Base-by-base conservation (phyloP, 2,888 invertebrate genomes). In the Griposia aprilina region DNA sequence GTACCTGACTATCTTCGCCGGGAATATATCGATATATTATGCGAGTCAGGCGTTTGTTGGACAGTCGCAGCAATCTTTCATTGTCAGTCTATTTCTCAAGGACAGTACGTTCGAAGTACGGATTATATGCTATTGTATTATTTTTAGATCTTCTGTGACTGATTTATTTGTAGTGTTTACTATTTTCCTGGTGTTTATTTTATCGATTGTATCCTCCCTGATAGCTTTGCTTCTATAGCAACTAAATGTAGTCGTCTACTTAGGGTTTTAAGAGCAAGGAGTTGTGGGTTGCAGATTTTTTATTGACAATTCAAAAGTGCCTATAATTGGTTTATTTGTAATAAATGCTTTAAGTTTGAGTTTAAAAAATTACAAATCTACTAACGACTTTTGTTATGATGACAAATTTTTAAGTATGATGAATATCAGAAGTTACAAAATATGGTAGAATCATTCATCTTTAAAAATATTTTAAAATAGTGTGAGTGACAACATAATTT, bases 71-170 rank as follows among this genome's bases (percentile, higher is more conserved):
- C 73, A 76, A 85, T 90, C 82, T 87, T 85, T 90, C 87, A 90
- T 89, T 90, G 90, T 89, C 85, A 87, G 73, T n/a, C 65, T 78
- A 67, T 78, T 77, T 84, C 66, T 81, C 90, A 90, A 90, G 89
- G 89, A 80, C 86, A 30, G 52, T 72, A 72, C 65, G 76, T 74
- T 80, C 72, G 45, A 77, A 76, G 74, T 57, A 83, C 74, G 71
- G 66, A 57, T 87, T 77, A 89, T 88, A 71, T 80, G 74, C 90
- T 81, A 87, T 88, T 89, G 90, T 88, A 50, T 72, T 86, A 86
- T 83, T 75, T 79, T 77, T 80, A 85, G 86, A 75, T 76, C 70
- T 70, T 52, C 73, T 71, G 20, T 73, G 23, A 74, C 76, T 78
- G 62, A 59, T 65, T 75, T 68, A 68, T 52, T 75, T 26, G 63